A percentile compares a stretch with the other conserved stretches of the same genome.
Conservation (phyloP, 2,797 vertebrate genomes). For the Etheostoma perlongum region DNA sequence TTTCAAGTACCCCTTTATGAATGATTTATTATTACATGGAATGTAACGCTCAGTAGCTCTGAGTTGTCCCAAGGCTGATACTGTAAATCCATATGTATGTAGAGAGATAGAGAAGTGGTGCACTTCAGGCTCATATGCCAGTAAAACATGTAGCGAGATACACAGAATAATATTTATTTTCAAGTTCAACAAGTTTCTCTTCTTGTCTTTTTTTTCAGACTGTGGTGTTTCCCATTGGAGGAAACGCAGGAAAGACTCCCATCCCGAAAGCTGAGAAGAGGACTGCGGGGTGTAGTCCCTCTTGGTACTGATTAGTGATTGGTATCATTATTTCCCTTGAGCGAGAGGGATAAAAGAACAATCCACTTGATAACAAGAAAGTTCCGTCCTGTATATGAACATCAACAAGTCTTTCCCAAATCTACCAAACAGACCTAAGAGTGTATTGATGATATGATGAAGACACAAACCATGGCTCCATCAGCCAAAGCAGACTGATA, state of each 20-base stretch:
- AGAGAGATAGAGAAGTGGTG: background rate
- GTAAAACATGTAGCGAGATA: background rate
- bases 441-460: slow-evolving; percentile 13
- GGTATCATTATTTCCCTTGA: slow-evolving; percentile 32
- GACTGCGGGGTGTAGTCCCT: slow-evolving; percentile 34
- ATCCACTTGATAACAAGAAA: slow-evolving; percentile 35
- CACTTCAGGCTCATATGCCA: background rate
- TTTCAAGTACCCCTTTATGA: too few relatives aligned
- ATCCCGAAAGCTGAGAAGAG: slow-evolving; percentile 60
- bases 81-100: background rate
- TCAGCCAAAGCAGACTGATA: slow-evolving; percentile 13
- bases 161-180: background rate
- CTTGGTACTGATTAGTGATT: slow-evolving; percentile 35
- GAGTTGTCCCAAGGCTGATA: background rate
- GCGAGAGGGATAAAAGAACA: slow-evolving; percentile 35
- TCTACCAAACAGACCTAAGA: slow-evolving; percentile 21
- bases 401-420: slow-evolving; percentile 47
- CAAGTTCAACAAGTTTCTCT: background rate
- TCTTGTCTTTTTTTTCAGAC: slow-evolving; percentile 68
- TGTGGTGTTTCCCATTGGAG: slow-evolving; percentile 71
- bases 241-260: slow-evolving; percentile 66
- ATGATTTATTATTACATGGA: too few relatives aligned
- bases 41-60: background rate
- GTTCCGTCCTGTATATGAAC: slow-evolving; percentile 39
- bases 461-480: slow-evolving; percentile 24